Evolutionary conservation across 2,888 invertebrate species (phyloP), one percentile per base, ranked within the genome.

Genomic region (Deilephila elpenor): DNA sequence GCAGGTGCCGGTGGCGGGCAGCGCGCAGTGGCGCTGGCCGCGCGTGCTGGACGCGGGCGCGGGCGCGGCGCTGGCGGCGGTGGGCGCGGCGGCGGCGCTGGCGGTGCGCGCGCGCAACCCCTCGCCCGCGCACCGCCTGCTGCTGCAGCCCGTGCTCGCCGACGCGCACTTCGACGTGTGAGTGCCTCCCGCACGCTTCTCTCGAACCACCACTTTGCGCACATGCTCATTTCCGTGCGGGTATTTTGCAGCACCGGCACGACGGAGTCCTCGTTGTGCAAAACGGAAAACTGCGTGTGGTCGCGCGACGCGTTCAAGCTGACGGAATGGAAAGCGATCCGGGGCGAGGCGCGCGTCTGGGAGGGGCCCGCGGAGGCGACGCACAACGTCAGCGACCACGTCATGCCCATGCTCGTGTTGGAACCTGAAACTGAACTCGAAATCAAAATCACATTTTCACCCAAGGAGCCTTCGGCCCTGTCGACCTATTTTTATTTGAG

Each of bases 51-150:
- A 84, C 85, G 78, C 82, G 79, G 67, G 75, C 76, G 34, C 29
- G 56, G 2, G 32, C 62, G 79, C 83, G 67, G 78, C 79, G 74
- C 81, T 82, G 78, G 84, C 81, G 76, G 78, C 78, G 53, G 84
- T 85, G 81, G 84, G 82, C 71, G 86, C 97, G 86, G 94, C 95
- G 73, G 95, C 96, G 59, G 92, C 96, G 82, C 95, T 96, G 85
- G 96, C 96, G 75, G 91, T 98, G 81, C 95, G 96, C 72, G 91
- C 97, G 79, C 95, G 96, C 86, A 98, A 98, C 94, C 98, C 98
- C 53, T 95, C 96, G 71, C 95, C 96, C 77, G 95, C 95, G 83
- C 89, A 86, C 87, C 95, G 96, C 76, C 89, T 98, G 75, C 91
- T 97, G 75, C 94, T 98, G 82, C 98, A 98, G 79, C 74, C 88